Evolutionary conservation across 2,888 invertebrate genomes (phyloP).

Genomic region (Thera britannica): DNA sequence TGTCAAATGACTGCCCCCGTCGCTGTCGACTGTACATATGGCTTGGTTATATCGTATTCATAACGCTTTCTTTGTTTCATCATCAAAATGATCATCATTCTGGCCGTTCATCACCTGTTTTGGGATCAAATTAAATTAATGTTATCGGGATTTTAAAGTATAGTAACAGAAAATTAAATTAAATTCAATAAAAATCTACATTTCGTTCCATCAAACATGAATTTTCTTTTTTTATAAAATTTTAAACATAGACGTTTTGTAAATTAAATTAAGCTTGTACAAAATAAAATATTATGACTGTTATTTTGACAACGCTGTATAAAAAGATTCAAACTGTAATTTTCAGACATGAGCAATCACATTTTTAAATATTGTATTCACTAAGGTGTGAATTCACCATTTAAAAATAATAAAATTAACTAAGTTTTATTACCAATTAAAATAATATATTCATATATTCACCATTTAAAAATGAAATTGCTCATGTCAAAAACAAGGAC

Average conservation of each 20-base stretch:
- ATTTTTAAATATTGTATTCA: too few relatives aligned
- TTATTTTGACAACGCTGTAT: slow-evolving; percentile 22
- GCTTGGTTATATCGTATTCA: slow-evolving; percentile 52
- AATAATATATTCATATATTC: too few relatives aligned
- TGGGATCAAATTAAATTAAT: slow-evolving; percentile 71
- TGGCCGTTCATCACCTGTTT: slow-evolving; percentile 69
- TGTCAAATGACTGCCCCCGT: slow-evolving; percentile 4
- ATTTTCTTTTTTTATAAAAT: slow-evolving; percentile 15
- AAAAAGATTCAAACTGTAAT: neutral
- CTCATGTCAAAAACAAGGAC: too few relatives aligned
- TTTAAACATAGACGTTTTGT: slow-evolving; percentile 33
- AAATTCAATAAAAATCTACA: slow-evolving; percentile 10
- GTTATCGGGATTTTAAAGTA: slow-evolving; percentile 40
- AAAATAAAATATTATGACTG: slow-evolving; percentile 30
- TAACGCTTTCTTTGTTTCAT: slow-evolving; percentile 50
- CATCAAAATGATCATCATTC: slow-evolving; percentile 52
- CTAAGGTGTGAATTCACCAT: too few relatives aligned
- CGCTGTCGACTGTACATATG: slow-evolving; percentile 42
- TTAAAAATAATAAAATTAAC: too few relatives aligned
- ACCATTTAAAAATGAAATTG: too few relatives aligned
- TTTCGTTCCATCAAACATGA: slow-evolving; percentile 12
- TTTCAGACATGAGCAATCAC: neutral
- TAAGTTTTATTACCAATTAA: too few relatives aligned
- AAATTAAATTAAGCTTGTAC: slow-evolving; percentile 41
- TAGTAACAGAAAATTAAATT: slow-evolving; percentile 33